Percentiles rank a stretch among this genome's conserved stretches.
Evolutionary conservation across 2,888 invertebrate species (phyloP).

Genomic region (Odontomyia ornata): DNA sequence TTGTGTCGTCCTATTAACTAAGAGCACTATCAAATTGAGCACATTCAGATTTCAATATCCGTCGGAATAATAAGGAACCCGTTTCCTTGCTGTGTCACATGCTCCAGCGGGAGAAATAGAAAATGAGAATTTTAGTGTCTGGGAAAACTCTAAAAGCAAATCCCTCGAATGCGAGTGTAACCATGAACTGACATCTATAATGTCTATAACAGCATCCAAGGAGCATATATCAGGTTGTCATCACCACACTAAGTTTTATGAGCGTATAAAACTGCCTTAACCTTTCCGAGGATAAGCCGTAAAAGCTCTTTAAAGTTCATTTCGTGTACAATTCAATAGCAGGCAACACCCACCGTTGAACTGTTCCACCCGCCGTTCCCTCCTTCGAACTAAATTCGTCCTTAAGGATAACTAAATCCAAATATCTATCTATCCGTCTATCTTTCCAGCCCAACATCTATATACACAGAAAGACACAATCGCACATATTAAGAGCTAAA

Average conservation of each 20-base stretch:
- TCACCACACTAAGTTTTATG: slow-evolving; percentile 45
- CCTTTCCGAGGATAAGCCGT: slow-evolving; percentile 43
- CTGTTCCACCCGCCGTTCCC: slow-evolving; percentile 13
- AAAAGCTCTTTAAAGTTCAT: slow-evolving; percentile 45
- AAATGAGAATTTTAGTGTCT: slow-evolving; percentile 43
- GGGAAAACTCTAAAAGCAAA: slow-evolving; percentile 34
- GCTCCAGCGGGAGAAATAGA: background rate
- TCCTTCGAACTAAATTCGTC: background rate
- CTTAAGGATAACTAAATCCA: background rate
- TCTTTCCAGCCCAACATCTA: background rate
- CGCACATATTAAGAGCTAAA: background rate
- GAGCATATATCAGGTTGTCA: slow-evolving; percentile 45
- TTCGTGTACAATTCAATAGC: slow-evolving; percentile 45
- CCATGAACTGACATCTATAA: slow-evolving; percentile 28
- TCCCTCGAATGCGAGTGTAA: slow-evolving; percentile 19
- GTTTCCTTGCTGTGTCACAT: background rate
- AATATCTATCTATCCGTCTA: background rate
- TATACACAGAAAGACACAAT: background rate
- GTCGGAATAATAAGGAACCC: slow-evolving; percentile 23
- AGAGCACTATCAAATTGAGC: slow-evolving; percentile 34
- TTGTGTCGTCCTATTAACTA: slow-evolving; percentile 35
- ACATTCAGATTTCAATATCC: slow-evolving; percentile 40
- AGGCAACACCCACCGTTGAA: slow-evolving; percentile 36
- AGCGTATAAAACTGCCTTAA: slow-evolving; percentile 45
- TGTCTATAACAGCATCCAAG: slow-evolving; percentile 28